These are phyloP conservation scores for Nymphalis io DNA, from an alignment of 1,140 invertebrate genomes.

Conservation along the genomic window DNA sequence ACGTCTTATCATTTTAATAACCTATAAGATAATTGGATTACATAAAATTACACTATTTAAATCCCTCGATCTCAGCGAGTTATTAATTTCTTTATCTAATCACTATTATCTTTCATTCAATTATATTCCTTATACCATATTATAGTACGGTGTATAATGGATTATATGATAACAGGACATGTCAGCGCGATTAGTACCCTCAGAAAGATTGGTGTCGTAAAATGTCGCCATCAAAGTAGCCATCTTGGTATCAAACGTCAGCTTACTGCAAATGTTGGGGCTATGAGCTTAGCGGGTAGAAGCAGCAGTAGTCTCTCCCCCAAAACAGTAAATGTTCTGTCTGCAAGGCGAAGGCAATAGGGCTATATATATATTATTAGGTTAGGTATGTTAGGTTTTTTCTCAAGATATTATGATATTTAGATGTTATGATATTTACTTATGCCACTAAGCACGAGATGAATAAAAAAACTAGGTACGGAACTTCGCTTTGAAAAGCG, in stretches of 20 bases:
- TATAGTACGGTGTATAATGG: constrained; percentile 11
- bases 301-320: no score
- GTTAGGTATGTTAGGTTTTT: no score
- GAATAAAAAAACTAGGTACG: no score
- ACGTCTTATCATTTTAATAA: neutral
- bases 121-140: neutral
- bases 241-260: constrained; percentile 33
- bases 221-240: constrained; percentile 31
- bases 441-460: no score
- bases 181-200: constrained; percentile 27
- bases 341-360: no score
- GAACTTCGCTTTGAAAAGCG: no score
- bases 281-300: neutral
- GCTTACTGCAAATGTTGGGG: constrained; percentile 29
- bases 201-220: constrained; percentile 34
- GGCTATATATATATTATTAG: no score
- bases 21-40: neutral
- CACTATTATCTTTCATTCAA: neutral
- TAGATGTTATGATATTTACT: no score
- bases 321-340: no score
- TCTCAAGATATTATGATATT: no score
- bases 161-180: neutral
- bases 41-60: constrained; percentile 14
- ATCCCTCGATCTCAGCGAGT: constrained; percentile 11
- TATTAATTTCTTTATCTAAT: constrained; percentile 20